A percentile compares a stretch with the other conserved stretches of the same genome.
Evolutionary conservation across 2,113 vertebrate genomes (phyloP).

Genomic region (Sakesphorus luctuosus): DNA sequence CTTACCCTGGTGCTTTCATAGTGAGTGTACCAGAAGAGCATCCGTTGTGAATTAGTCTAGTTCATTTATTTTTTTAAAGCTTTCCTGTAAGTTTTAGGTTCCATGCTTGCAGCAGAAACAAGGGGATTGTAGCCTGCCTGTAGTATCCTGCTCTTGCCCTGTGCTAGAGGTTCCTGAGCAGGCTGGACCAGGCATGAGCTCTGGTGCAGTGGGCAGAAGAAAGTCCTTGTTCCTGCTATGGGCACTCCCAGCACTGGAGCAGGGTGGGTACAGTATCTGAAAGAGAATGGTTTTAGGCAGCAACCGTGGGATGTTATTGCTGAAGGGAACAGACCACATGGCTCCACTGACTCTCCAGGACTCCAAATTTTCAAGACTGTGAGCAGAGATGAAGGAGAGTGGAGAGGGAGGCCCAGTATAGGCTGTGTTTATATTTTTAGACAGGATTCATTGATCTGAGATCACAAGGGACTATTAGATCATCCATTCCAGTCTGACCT

Average conservation of each 20-base stretch:
- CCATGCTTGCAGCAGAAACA: neutral
- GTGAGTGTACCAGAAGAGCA: neutral
- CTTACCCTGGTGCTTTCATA: neutral
- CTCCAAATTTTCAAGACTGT: neutral
- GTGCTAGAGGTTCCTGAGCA: neutral
- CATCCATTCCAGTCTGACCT: conserved; percentile 46
- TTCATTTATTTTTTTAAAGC: neutral
- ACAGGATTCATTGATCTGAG: conserved; percentile 56
- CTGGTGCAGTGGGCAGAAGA: neutral
- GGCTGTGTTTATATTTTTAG: conserved; percentile 57
- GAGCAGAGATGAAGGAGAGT: neutral
- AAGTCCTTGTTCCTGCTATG: neutral
- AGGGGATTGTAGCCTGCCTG: neutral
- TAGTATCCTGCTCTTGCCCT: neutral
- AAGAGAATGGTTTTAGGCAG: neutral
- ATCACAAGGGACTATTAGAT: conserved; percentile 64
- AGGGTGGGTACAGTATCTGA: neutral
- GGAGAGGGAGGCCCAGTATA: neutral
- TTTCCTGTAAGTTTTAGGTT: neutral
- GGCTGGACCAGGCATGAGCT: neutral
- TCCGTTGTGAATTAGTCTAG: neutral
- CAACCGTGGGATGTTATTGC: neutral
- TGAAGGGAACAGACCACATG: neutral
- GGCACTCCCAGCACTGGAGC: neutral
- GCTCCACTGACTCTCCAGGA: neutral